Base-by-base conservation (phyloP, 2,888 invertebrate genomes). In the Autographa pulchrina region DNA sequence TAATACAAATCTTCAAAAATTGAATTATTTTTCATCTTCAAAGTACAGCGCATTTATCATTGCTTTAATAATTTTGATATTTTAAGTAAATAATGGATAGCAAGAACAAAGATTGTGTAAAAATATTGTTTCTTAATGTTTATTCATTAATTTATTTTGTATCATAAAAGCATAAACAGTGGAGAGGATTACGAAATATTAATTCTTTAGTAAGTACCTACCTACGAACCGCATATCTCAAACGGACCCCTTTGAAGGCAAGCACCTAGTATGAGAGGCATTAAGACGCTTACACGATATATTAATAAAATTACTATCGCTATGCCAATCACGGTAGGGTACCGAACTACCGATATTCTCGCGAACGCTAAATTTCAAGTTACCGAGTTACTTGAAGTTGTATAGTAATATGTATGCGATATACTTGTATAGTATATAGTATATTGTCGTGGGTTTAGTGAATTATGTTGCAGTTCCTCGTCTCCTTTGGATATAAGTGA, bases 281-380 rank as follows among this genome's bases (percentile, higher is more conserved):
- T 81, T 77, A 81, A 73, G 78, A 66, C 48, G 75, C 67, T 77
- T 70, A 75, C 56, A 72, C 31, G 56, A 77, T 75, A 71, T 81
- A 75, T 75, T 81, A 83, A 77, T 83, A 81, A 70, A 76, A 81
- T 76, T 76, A 84, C 70, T 74, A 72, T 73, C 72, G 56, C 7
- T 52, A 62, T 68, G 68, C 74, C 74, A 78, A 85, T 82, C 80
- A 74, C 71, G 72, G 84, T 85, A 84, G 74, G 77, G 84, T 77
- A 69, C 78, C 65, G 66, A 73, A 81, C 80, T 74, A 25, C 25
- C 25, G 25, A 25, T 25, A 25, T 60, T 65, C 61, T 68, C 73
- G 71, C 75, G 73, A 81, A 82, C 70, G 81, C 81, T 74, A 84
- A 81, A 85, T 84, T 84, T 82, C 71, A 78, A 85, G 75, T 82